phyloP scores from a whole-genome alignment of 2,113 vertebrate genomes.

The Heterocephalus glaber region DNA sequence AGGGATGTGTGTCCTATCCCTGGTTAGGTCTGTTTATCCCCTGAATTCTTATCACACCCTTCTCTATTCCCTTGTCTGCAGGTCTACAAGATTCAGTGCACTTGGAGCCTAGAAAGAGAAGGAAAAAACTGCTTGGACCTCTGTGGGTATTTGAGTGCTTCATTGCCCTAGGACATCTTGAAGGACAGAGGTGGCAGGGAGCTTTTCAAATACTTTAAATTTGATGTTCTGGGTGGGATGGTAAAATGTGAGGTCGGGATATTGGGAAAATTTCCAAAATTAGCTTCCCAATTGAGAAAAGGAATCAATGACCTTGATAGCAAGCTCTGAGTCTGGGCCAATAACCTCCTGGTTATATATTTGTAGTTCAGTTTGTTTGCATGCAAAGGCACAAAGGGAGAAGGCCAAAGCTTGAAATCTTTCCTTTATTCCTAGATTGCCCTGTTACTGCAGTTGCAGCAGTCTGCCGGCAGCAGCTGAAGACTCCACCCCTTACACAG shows the following conservation, averaged over 20 bases:
- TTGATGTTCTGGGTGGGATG: not conserved
- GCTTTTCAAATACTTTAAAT: conserved; percentile 31
- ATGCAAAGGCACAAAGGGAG: not conserved
- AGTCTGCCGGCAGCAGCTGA: not conserved
- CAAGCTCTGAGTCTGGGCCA: no score
- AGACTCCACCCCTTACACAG: not conserved
- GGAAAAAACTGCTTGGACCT: conserved; percentile 22
- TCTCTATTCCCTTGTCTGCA: conserved; percentile 12
- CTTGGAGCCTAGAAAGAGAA: conserved; percentile 11
- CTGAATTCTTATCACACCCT: not conserved
- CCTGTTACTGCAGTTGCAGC: not conserved
- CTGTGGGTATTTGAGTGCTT: not conserved
- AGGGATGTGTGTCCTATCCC: not conserved
- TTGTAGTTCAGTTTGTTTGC: not conserved
- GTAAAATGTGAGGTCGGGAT: not conserved
- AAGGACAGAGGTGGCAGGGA: conserved; percentile 31
- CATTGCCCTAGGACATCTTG: conserved; percentile 3
- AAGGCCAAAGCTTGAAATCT: conserved; percentile 3
- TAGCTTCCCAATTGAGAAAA: not conserved
- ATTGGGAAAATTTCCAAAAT: conserved; percentile 40
- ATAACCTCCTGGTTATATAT: no score
- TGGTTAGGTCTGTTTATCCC: not conserved
- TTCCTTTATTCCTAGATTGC: conserved; percentile 55
- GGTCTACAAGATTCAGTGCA: not conserved
- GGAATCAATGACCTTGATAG: conserved; percentile 18